phyloP scores from a whole-genome alignment of 2,797 vertebrate genomes.

The Intellagama lesueurii region DNA sequence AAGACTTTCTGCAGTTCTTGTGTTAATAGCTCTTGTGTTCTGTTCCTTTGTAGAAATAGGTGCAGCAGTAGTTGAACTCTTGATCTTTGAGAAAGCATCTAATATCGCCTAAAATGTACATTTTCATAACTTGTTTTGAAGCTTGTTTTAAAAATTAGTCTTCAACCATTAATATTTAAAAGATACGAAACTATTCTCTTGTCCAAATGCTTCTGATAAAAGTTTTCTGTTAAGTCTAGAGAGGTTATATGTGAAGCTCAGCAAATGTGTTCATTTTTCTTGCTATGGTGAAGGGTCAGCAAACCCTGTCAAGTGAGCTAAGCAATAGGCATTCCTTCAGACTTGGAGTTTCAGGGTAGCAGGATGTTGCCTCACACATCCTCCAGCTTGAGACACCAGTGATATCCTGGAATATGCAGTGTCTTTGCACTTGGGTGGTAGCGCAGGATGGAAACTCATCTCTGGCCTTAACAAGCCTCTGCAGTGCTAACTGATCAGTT shows the following conservation, averaged over 20 bases:
- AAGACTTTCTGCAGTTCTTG: background rate
- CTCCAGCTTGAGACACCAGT: too few species aligned
- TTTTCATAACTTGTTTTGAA: background rate
- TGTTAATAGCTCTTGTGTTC: conserved; percentile 4
- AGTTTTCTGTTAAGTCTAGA: background rate
- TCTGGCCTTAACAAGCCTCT: background rate
- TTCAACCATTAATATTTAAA: background rate
- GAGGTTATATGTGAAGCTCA: background rate
- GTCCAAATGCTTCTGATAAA: background rate
- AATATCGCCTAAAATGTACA: background rate
- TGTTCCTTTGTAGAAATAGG: conserved; percentile 20
- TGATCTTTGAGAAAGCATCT: background rate
- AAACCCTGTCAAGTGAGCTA: too few species aligned
- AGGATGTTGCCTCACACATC: background rate
- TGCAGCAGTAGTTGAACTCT: background rate
- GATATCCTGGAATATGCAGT: too few species aligned
- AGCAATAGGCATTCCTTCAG: background rate
- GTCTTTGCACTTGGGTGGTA: background rate
- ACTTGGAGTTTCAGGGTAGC: background rate
- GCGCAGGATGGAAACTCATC: background rate
- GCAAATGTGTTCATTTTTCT: background rate
- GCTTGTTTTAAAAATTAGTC: background rate
- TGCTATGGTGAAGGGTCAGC: background rate
- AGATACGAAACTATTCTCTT: background rate
- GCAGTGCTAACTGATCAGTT: background rate